A percentile compares a stretch with the other conserved stretches of the same genome.
These are phyloP conservation scores for Aradus depressus DNA, from an alignment of 2,888 invertebrate species.

Conservation along the genomic window DNA sequence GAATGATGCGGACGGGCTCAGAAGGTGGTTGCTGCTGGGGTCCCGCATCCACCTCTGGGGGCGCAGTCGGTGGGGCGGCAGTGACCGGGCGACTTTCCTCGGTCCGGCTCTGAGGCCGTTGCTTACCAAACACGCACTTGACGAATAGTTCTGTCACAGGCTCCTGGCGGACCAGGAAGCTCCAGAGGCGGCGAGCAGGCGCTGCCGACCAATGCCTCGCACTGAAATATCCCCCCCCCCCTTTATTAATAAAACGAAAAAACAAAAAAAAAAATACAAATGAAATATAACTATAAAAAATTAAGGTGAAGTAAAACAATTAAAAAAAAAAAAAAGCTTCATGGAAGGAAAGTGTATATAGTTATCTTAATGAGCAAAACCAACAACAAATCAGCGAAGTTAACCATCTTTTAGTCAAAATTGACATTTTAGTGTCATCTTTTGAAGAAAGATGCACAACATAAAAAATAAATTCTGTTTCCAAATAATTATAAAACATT, in stretches of 20 bases:
- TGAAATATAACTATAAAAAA: background rate
- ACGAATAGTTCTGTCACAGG: conserved; percentile 89
- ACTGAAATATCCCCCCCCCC: too few relatives aligned
- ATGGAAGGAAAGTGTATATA: background rate
- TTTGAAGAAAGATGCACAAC: too few relatives aligned
- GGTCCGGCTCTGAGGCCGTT: conserved; percentile 10
- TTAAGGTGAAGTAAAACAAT: background rate
- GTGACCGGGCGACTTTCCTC: conserved; percentile 4
- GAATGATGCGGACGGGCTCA: conserved; percentile 91
- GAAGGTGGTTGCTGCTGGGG: conserved; percentile 41
- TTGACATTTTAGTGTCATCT: too few relatives aligned
- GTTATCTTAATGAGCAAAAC: too few relatives aligned
- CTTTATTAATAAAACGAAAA: conserved; percentile 3
- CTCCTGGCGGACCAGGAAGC: conserved; percentile 84
- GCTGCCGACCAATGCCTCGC: conserved; percentile 56
- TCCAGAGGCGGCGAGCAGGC: conserved; percentile 79
- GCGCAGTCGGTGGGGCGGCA: background rate
- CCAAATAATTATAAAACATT: too few relatives aligned
- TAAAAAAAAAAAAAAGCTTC: background rate
- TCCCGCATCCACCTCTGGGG: background rate
- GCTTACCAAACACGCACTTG: conserved; percentile 82
- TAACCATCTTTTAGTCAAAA: too few relatives aligned
- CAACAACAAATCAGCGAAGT: too few relatives aligned
- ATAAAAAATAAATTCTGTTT: too few relatives aligned
- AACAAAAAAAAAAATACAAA: background rate